Evolutionary conservation across 1,140 invertebrate species (phyloP).

Genomic region (Hypsibius dujardini): DNA sequence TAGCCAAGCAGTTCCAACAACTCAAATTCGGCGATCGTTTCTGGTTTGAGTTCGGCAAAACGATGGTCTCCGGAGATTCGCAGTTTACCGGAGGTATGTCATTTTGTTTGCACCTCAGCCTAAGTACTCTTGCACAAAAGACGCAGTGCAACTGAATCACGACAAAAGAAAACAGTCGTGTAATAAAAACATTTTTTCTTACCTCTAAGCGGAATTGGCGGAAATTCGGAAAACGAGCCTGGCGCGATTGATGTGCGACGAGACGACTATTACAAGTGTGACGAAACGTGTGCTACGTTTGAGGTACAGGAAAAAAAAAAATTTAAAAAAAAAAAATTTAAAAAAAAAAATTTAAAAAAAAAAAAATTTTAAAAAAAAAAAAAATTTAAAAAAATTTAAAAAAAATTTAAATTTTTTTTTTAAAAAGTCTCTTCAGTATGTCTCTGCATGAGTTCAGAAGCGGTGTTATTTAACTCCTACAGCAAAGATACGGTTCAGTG

Average conservation of each 20-base stretch:
- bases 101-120: neutral
- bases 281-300: neutral
- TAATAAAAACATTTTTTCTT: neutral
- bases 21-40: slow-evolving; percentile 21
- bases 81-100: slow-evolving; percentile 25
- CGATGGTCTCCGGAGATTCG: slow-evolving; percentile 9
- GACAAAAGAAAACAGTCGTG: too few relatives aligned
- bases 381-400: too few relatives aligned
- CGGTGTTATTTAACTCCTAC: neutral
- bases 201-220: neutral
- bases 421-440: neutral
- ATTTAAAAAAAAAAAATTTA: too few relatives aligned
- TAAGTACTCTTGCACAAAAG: neutral
- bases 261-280: neutral
- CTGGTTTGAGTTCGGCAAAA: slow-evolving; percentile 22
- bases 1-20: slow-evolving; percentile 19
- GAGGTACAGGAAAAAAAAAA: neutral
- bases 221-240: neutral
- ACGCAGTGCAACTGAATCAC: neutral
- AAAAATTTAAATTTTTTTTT: neutral
- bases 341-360: too few relatives aligned
- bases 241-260: neutral
- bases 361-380: too few relatives aligned
- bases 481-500: neutral
- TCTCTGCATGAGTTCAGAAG: neutral